Evolutionary conservation across 2,113 vertebrate species (phyloP).

Genomic region (Hydropotes inermis): DNA sequence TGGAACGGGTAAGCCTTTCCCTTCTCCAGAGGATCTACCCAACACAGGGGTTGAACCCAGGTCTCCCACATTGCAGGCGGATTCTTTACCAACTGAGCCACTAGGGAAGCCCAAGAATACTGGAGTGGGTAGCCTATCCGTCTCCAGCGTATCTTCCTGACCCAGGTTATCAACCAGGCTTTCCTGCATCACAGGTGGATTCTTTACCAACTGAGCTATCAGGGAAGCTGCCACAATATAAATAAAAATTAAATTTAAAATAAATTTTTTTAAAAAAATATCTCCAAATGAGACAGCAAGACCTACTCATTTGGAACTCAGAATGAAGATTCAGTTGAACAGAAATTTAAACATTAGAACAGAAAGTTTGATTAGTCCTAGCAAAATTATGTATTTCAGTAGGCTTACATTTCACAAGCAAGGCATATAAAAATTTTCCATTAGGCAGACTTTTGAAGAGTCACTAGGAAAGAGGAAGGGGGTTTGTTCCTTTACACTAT

Average conservation of each 20-base stretch:
- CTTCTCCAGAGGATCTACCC: too few relatives aligned
- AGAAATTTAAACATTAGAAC: not conserved
- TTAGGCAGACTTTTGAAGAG: not conserved
- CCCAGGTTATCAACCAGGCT: not conserved
- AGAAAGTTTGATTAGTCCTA: not conserved
- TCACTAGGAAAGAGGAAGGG: conserved; percentile 40
- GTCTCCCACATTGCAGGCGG: too few relatives aligned
- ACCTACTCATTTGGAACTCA: not conserved
- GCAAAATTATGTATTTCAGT: not conserved
- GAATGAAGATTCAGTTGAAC: not conserved
- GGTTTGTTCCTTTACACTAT: not conserved
- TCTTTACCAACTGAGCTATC: not conserved
- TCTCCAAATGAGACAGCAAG: not conserved
- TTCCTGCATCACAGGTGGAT: not conserved
- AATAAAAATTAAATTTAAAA: not conserved
- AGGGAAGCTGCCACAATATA: not conserved
- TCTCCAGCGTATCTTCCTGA: not conserved
- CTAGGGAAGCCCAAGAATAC: too few relatives aligned
- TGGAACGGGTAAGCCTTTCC: not conserved
- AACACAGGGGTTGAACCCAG: too few relatives aligned
- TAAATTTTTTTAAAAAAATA: not conserved
- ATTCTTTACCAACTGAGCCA: too few relatives aligned
- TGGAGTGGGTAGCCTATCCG: not conserved
- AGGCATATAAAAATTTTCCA: not conserved
- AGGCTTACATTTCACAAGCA: not conserved